Percentiles rank a stretch among this genome's conserved stretches.
These are phyloP conservation scores for Danaus plexippus DNA, from an alignment of 1,140 invertebrate species.

Conservation along the genomic window DNA sequence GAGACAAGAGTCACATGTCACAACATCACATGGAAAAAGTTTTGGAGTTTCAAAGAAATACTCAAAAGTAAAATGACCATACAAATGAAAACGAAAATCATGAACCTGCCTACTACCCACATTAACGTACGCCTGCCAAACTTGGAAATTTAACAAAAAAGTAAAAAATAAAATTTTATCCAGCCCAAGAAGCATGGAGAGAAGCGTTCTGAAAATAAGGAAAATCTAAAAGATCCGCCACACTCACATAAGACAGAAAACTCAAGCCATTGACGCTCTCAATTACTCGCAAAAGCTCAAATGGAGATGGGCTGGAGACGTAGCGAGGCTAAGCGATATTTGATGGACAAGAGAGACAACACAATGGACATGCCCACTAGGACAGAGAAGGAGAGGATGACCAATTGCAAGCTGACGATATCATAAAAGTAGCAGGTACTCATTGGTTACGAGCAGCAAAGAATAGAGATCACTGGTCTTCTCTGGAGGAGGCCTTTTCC, in stretches of 20 bases:
- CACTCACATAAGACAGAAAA: constrained; percentile 8
- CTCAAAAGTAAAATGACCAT: constrained; percentile 16
- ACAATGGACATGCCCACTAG: neutral
- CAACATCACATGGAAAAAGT: constrained; percentile 10
- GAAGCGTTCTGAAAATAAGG: constrained; percentile 12
- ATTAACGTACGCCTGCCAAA: constrained; percentile 18
- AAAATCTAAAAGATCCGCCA: constrained; percentile 15
- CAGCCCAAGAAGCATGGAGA: constrained; percentile 15
- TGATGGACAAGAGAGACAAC: constrained; percentile 10
- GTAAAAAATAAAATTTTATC: constrained; percentile 19
- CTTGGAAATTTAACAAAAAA: constrained; percentile 17
- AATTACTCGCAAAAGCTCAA: constrained; percentile 7
- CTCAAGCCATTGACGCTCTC: constrained; percentile 6
- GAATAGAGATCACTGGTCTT: constrained; percentile 16
- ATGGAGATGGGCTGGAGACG: constrained; percentile 8
- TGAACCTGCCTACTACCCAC: constrained; percentile 15
- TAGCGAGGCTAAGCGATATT: constrained; percentile 8
- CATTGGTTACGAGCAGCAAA: constrained; percentile 13
- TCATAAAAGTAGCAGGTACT: constrained; percentile 20
- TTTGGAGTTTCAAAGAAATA: constrained; percentile 9
- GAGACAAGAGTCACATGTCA: constrained; percentile 9
- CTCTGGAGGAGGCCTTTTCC: constrained; percentile 9
- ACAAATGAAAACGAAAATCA: constrained; percentile 14
- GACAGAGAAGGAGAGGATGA: constrained; percentile 14
- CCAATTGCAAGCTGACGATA: constrained; percentile 15